These are phyloP conservation scores for Plectrocnemia conspersa DNA, from an alignment of 1,140 invertebrate species.

Conservation along the genomic window DNA sequence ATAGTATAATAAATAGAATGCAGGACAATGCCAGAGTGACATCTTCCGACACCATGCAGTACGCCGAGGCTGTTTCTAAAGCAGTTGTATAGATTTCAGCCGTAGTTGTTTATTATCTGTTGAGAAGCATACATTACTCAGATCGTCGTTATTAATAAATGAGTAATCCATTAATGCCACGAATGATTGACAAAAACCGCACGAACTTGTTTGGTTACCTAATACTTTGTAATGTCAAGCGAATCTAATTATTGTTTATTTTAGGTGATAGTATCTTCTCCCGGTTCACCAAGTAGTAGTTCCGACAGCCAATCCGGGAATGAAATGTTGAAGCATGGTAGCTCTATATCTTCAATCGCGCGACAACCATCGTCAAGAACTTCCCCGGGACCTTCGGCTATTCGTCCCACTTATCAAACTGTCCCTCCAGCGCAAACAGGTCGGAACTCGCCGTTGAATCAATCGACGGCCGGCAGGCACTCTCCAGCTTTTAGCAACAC, in stretches of 20 bases:
- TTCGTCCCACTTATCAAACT: conserved; percentile 41
- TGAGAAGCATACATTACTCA: too few species aligned
- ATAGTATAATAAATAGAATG: too few species aligned
- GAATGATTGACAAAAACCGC: too few species aligned
- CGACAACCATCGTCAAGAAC: conserved; percentile 43
- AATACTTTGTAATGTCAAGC: too few species aligned
- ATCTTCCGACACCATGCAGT: too few species aligned
- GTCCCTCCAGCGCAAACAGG: conserved; percentile 37
- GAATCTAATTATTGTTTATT: conserved; percentile 5
- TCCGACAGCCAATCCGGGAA: conserved; percentile 59
- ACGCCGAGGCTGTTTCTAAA: too few species aligned
- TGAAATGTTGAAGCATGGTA: conserved; percentile 62
- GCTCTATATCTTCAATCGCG: conserved; percentile 49
- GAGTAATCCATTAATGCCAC: too few species aligned
- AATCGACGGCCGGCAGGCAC: conserved; percentile 8
- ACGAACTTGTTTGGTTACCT: too few species aligned
- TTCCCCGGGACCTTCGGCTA: conserved; percentile 38
- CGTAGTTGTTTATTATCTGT: too few species aligned
- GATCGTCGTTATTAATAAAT: too few species aligned
- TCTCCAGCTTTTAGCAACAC: conserved; percentile 15
- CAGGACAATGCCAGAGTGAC: too few species aligned
- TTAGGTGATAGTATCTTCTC: conserved; percentile 68
- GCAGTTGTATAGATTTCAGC: too few species aligned
- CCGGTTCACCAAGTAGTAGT: conserved; percentile 68
- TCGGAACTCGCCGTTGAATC: conserved; percentile 24